phyloP scores from a whole-genome alignment of 2,888 invertebrate genomes.

The Agonum fuliginosum region DNA sequence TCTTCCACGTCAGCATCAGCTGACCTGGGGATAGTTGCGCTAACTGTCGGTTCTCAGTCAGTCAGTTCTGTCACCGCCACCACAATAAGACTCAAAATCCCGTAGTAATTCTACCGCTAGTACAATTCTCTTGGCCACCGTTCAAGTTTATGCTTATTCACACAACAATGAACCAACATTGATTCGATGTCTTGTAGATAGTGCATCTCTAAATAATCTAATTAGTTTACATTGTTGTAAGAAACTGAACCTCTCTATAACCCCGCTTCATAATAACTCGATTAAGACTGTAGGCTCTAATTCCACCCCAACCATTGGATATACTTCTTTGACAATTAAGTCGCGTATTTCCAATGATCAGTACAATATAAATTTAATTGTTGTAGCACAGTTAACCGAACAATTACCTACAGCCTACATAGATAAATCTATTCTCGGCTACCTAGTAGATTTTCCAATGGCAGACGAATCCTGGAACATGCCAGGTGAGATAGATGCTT shows the following conservation, averaged over 20 bases:
- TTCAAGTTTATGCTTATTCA: neutral
- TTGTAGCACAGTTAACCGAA: neutral
- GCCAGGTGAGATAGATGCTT: no score
- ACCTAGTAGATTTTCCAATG: no score
- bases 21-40: neutral
- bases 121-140: neutral
- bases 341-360: neutral
- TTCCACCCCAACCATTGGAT: neutral
- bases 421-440: neutral
- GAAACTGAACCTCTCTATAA: conserved; percentile 1
- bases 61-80: no score
- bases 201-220: neutral
- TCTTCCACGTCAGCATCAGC: neutral
- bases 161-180: neutral
- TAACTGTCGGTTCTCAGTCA: no score
- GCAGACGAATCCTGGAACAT: no score
- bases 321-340: neutral
- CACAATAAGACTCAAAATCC: no score
- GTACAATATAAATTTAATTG: conserved; percentile 11
- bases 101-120: neutral
- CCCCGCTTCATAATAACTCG: no score
- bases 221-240: conserved; percentile 9
- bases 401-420: neutral
- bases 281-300: conserved; percentile 3
- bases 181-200: neutral